phyloP scores from a whole-genome alignment of 2,888 invertebrate species.

The Lathronympha strigana region DNA sequence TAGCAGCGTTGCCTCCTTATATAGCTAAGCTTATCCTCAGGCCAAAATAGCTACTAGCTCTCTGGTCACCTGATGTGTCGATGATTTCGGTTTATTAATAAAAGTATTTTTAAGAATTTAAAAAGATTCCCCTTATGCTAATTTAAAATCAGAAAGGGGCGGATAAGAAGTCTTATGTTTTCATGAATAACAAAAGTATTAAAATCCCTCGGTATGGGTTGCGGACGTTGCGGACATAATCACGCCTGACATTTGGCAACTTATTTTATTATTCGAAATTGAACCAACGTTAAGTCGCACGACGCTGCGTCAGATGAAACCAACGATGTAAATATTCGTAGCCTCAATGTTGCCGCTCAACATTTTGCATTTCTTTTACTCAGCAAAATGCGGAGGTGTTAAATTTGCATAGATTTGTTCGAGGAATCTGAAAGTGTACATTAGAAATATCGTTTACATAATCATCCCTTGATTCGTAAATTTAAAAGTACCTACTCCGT shows the following conservation, averaged over 20 bases:
- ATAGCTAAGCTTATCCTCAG: no score
- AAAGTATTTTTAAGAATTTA: no score
- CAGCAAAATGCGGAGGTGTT: constrained; percentile 57
- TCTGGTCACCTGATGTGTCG: no score
- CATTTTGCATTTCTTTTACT: constrained; percentile 67
- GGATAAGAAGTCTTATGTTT: background rate
- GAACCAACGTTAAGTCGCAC: constrained; percentile 8
- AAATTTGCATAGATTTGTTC: constrained; percentile 58
- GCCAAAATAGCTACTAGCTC: no score
- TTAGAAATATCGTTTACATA: constrained; percentile 2
- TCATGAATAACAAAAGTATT: background rate
- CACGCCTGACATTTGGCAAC: background rate
- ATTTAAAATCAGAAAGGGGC: no score
- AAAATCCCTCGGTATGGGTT: background rate
- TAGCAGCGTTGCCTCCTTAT: no score
- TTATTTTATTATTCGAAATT: constrained; percentile 11
- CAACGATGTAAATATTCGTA: constrained; percentile 67
- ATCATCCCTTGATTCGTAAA: background rate
- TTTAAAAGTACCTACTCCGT: no score
- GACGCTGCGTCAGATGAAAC: constrained; percentile 63
- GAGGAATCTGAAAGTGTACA: constrained; percentile 40
- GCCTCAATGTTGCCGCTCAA: constrained; percentile 65
- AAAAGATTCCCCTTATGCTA: no score
- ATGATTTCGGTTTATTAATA: no score
- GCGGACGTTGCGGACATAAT: background rate